phyloP scores from a whole-genome alignment of 2,797 vertebrate species.

The Enteromius argenteus region DNA sequence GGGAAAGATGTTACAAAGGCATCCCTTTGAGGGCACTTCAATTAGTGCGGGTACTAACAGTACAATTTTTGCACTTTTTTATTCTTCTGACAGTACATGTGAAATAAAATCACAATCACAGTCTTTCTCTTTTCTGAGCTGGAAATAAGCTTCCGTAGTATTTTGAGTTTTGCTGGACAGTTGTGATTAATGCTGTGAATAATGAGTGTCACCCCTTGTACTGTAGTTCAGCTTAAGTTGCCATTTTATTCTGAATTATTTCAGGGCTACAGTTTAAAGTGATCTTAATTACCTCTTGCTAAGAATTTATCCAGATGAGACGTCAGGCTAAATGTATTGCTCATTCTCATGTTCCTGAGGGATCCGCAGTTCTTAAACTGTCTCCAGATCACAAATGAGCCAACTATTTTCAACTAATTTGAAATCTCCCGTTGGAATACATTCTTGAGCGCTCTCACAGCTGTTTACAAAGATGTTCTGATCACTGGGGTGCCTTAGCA shows the following conservation, averaged over 20 bases:
- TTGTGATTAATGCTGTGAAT: constrained; percentile 8
- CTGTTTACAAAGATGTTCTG: constrained; percentile 25
- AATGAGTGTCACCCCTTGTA: background rate
- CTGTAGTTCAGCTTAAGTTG: constrained; percentile 1
- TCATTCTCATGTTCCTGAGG: constrained; percentile 15
- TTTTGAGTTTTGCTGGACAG: background rate
- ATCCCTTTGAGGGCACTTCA: background rate
- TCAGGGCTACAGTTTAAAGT: constrained; percentile 18
- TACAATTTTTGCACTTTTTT: background rate
- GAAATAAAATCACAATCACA: background rate
- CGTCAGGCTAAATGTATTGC: constrained; percentile 26
- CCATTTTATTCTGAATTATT: constrained; percentile 8
- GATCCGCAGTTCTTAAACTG: constrained; percentile 40
- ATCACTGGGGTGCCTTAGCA: background rate
- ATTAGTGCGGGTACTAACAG: background rate
- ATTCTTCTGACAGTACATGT: background rate
- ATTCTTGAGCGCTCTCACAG: constrained; percentile 8
- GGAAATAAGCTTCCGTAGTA: background rate
- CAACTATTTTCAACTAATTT: constrained; percentile 23
- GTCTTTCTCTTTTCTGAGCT: background rate
- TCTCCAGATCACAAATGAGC: constrained; percentile 44
- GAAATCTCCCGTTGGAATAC: constrained; percentile 15
- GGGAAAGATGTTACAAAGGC: background rate
- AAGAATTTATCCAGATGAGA: constrained; percentile 13
- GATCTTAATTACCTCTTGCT: constrained; percentile 31